Conservation (phyloP, 1,140 invertebrate genomes). For the Cydia pomonella region DNA sequence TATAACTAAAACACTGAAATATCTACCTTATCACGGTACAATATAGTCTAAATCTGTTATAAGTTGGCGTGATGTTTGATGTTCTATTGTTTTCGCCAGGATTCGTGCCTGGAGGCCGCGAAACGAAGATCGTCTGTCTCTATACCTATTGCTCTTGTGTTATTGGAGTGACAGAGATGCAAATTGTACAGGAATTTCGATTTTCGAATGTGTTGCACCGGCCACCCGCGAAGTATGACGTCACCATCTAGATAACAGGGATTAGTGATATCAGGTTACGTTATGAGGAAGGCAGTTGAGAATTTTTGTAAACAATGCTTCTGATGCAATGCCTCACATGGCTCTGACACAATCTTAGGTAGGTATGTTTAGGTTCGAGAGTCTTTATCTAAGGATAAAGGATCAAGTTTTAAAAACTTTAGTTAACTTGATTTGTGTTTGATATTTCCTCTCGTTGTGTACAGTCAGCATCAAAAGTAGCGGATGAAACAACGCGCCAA, state of each 20-base stretch:
- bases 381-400: background rate
- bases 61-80: no score
- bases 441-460: no score
- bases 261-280: conserved; percentile 16
- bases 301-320: background rate
- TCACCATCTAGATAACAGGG: conserved; percentile 6
- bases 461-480: no score
- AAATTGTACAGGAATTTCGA: background rate
- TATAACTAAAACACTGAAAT: background rate
- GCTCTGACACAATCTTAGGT: background rate
- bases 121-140: background rate
- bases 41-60: no score
- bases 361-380: background rate
- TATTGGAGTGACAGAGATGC: background rate
- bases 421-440: no score
- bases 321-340: background rate
- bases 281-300: background rate
- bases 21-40: no score
- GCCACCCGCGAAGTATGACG: conserved; percentile 15
- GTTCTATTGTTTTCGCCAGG: no score
- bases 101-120: no score
- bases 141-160: background rate
- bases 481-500: no score
- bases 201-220: background rate
- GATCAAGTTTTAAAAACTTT: background rate